Conservation (phyloP, 2,113 vertebrate genomes). For the Lepus americanus region DNA sequence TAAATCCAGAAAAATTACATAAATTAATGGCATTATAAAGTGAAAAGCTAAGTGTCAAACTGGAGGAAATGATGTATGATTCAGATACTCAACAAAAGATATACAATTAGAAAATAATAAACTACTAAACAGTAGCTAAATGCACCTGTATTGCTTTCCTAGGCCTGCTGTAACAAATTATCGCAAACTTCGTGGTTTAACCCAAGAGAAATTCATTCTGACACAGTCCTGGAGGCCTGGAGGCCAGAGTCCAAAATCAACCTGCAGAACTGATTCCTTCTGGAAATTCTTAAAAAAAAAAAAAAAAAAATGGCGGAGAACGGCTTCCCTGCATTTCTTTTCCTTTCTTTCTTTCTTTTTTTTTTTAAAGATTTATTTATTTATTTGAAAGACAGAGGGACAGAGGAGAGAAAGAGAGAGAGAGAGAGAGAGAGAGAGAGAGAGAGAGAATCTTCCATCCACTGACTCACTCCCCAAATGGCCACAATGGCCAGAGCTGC, state of each 20-base stretch:
- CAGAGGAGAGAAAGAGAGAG: too few species aligned
- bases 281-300: background rate
- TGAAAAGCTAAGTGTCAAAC: background rate
- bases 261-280: background rate
- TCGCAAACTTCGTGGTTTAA: slow-evolving; percentile 1
- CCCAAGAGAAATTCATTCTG: background rate
- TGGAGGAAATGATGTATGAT: slow-evolving; percentile 1
- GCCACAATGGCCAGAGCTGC: too few species aligned
- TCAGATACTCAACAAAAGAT: background rate
- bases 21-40: background rate
- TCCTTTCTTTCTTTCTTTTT: background rate
- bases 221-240: background rate
- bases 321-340: background rate
- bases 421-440: too few species aligned
- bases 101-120: background rate
- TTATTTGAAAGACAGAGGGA: too few species aligned
- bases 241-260: slow-evolving; percentile 8
- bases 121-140: background rate
- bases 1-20: too few species aligned
- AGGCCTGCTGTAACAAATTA: background rate
- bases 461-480: too few species aligned
- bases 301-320: background rate
- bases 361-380: background rate
- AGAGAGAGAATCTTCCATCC: too few species aligned
- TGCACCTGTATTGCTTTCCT: background rate